These are phyloP conservation scores for Nycticorax nycticorax DNA, from an alignment of 2,113 vertebrate species.

Conservation along the genomic window DNA sequence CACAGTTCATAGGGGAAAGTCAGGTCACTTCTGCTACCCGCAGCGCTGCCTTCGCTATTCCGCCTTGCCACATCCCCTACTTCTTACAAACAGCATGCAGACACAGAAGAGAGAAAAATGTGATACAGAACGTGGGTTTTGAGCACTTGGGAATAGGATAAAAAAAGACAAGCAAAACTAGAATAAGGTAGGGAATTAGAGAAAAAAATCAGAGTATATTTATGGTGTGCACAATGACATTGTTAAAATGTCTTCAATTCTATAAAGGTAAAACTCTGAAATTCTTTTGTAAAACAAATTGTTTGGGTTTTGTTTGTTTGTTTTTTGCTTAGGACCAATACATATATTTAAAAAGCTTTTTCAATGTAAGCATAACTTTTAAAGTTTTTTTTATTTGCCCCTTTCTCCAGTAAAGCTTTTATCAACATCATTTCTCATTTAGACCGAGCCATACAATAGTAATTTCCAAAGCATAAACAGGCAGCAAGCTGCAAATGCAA, in stretches of 20 bases:
- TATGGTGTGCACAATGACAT: not conserved
- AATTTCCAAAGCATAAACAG: slow-evolving; percentile 2
- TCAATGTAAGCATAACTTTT: not conserved
- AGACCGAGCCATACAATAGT: not conserved
- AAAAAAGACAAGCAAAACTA: not conserved
- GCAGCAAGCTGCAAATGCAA: not conserved
- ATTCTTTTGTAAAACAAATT: not conserved
- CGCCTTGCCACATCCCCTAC: not conserved
- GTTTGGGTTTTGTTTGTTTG: accelerated
- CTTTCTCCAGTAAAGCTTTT: not conserved
- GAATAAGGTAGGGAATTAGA: not conserved
- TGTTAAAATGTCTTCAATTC: not conserved
- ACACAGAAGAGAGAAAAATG: not conserved
- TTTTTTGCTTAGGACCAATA: not conserved
- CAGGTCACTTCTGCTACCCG: not conserved
- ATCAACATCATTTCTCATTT: not conserved
- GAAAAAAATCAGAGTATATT: not conserved
- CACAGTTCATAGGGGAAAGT: not conserved
- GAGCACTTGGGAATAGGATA: not conserved
- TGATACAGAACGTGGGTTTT: not conserved
- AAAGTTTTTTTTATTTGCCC: not conserved
- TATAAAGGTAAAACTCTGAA: not conserved
- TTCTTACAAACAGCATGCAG: not conserved
- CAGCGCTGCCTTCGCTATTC: not conserved
- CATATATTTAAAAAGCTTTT: not conserved